phyloP scores from a whole-genome alignment of 2,797 vertebrate species.

The Megaceryle alcyon region DNA sequence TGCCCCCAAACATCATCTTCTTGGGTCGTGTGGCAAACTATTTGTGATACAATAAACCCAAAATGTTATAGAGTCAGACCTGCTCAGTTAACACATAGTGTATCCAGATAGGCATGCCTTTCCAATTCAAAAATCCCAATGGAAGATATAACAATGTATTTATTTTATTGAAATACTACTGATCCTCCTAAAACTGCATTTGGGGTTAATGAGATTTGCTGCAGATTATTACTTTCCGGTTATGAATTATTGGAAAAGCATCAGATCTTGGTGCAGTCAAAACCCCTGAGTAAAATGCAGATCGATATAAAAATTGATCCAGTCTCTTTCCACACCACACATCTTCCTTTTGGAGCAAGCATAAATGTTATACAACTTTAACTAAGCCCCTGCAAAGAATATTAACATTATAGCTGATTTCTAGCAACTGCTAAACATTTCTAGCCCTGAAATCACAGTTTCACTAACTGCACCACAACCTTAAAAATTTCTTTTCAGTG shows the following conservation, averaged over 20 bases:
- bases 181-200: not conserved
- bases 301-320: not conserved
- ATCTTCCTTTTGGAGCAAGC: not conserved
- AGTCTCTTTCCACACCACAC: not conserved
- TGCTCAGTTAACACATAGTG: not conserved
- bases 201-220: not conserved
- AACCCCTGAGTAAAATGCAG: not conserved
- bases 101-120: not conserved
- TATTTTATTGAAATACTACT: not conserved
- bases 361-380: not conserved
- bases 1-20: not conserved
- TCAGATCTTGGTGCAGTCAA: not conserved
- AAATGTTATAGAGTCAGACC: not conserved
- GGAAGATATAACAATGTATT: not conserved
- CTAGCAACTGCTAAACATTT: not conserved
- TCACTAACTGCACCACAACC: not conserved
- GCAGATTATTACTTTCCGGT: not conserved
- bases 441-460: not conserved
- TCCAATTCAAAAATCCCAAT: not conserved
- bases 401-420: not conserved
- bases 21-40: not conserved
- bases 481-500: not conserved
- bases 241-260: conserved; percentile 24
- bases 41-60: not conserved
- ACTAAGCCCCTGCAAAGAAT: not conserved